Evolutionary conservation across 2,113 vertebrate genomes (phyloP).

Genomic region (Charadrius vociferus): DNA sequence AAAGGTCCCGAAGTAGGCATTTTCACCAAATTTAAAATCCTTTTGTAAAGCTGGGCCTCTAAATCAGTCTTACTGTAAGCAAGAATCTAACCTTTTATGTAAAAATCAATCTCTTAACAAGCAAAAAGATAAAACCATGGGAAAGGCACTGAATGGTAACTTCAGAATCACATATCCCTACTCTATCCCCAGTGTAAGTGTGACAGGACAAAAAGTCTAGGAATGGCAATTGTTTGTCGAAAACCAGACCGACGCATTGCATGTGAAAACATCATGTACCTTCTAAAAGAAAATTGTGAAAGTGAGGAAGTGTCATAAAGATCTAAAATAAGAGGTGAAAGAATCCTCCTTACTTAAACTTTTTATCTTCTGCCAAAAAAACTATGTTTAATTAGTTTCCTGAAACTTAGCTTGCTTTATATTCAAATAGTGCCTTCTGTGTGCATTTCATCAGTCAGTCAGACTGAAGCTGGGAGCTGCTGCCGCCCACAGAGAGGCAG

Average conservation of each 20-base stretch:
- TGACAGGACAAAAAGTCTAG: background rate
- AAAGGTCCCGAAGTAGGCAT: background rate
- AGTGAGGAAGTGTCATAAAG: background rate
- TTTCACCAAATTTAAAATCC: background rate
- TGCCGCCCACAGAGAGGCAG: background rate
- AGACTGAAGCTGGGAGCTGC: background rate
- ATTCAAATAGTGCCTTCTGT: background rate
- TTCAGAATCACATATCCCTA: background rate
- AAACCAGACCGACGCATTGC: background rate
- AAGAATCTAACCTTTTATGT: background rate
- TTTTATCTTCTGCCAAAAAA: background rate
- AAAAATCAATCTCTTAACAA: background rate
- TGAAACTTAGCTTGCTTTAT: background rate
- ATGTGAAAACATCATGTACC: background rate
- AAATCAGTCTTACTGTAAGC: background rate
- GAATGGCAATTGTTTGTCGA: background rate
- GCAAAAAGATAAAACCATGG: background rate
- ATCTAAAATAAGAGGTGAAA: background rate
- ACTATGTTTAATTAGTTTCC: background rate
- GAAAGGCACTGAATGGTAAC: background rate
- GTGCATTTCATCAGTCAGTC: background rate
- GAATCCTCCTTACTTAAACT: background rate
- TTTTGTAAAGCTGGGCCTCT: background rate
- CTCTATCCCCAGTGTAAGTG: background rate
- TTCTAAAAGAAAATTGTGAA: background rate